Evolutionary conservation across 1,140 invertebrate genomes (phyloP).

Genomic region (Drosophila subobscura): DNA sequence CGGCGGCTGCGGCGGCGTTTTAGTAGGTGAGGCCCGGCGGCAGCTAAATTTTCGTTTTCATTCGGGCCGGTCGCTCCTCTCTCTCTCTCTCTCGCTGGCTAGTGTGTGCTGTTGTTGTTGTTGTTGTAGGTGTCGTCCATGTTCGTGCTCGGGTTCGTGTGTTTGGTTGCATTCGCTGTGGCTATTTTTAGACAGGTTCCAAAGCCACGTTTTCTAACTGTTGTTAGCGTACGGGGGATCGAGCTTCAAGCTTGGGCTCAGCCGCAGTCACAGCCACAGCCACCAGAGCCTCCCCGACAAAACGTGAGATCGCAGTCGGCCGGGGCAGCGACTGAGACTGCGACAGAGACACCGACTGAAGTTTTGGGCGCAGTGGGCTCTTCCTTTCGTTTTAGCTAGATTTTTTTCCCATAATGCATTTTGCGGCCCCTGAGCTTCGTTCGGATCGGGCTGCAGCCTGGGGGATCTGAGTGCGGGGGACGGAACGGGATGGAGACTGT

Average conservation of each 20-base stretch:
- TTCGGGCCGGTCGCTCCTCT: slow-evolving; percentile 34
- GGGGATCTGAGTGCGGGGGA: slow-evolving; percentile 19
- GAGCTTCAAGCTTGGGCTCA: slow-evolving; percentile 4
- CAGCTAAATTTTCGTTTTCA: slow-evolving; percentile 65
- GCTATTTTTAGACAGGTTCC: slow-evolving; percentile 83
- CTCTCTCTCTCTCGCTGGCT: no score
- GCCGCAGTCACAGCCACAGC: not conserved
- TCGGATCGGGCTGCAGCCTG: slow-evolving; percentile 13
- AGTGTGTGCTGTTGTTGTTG: no score
- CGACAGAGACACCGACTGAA: slow-evolving; percentile 26
- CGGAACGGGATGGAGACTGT: slow-evolving; percentile 20
- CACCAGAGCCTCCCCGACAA: slow-evolving; percentile 35
- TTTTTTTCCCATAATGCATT: slow-evolving; percentile 77
- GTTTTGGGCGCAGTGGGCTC: slow-evolving; percentile 76
- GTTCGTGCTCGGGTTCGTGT: slow-evolving; percentile 38
- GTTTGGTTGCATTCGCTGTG: slow-evolving; percentile 70
- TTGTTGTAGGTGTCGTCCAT: no score
- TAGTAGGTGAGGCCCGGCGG: slow-evolving; percentile 60
- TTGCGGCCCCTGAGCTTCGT: slow-evolving; percentile 34
- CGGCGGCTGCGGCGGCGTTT: slow-evolving; percentile 7
- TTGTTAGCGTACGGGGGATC: slow-evolving; percentile 69
- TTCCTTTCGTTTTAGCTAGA: slow-evolving; percentile 79
- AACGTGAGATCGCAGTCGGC: slow-evolving; percentile 66
- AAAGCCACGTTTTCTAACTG: slow-evolving; percentile 82
- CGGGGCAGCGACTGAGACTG: slow-evolving; percentile 16